phyloP scores from a whole-genome alignment of 2,888 invertebrate genomes.

The Tubulanus polymorphus region DNA sequence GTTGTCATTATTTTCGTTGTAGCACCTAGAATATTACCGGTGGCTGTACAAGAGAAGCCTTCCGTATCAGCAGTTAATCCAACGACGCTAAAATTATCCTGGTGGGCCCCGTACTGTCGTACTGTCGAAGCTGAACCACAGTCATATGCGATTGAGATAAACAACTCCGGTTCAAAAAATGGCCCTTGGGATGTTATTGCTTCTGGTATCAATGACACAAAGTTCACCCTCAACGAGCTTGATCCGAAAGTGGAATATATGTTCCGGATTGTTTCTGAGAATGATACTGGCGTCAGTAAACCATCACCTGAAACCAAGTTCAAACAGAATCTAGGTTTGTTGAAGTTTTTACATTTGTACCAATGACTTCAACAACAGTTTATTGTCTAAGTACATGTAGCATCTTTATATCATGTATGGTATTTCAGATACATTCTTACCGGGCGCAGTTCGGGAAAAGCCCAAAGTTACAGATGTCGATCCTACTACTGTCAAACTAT shows the following conservation, averaged over 20 bases:
- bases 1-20: too few species aligned
- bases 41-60: too few species aligned
- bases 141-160: too few species aligned
- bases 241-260: conserved; percentile 73
- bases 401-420: neutral
- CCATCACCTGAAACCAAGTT: conserved; percentile 65
- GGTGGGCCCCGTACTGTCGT: too few species aligned
- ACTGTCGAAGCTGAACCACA: too few species aligned
- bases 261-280: conserved; percentile 91
- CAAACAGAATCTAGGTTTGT: neutral
- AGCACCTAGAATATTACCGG: too few species aligned
- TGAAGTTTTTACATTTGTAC: neutral
- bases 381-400: neutral
- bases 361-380: neutral
- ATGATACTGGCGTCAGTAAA: conserved; percentile 91
- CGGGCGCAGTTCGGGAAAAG: neutral
- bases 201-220: conserved; percentile 26
- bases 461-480: neutral
- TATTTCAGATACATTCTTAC: neutral
- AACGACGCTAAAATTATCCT: too few species aligned
- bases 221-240: conserved; percentile 29
- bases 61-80: too few species aligned
- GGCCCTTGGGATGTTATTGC: conserved; percentile 40
- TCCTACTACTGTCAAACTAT: neutral
- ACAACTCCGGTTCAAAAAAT: too few species aligned